Evolutionary conservation across 1,140 invertebrate species (phyloP), one percentile per base, ranked within the genome.

Genomic region (Drosophila nikananu): DNA sequence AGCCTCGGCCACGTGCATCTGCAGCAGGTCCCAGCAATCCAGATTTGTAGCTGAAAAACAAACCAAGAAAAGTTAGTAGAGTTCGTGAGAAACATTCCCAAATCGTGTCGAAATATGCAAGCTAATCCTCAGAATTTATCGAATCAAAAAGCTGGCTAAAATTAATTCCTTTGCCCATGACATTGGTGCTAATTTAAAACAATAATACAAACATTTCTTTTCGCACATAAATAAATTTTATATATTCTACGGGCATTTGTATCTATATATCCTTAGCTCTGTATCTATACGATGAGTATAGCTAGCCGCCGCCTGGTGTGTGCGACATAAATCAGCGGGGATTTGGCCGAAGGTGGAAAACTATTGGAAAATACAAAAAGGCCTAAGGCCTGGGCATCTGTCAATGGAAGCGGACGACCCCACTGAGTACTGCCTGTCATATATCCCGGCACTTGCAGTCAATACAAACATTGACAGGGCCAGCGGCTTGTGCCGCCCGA

Each of bases 11-110:
- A 83, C 81, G 57, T 92, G 90, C 48, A 93, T 92, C 68, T 92
- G 91, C 71, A 93, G 52, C 66, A 93, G 81, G 51, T 93, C 92
- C 68, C 80, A 91, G 91, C 91, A 92, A 77, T 91, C 91, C 62
- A 92, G 70, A 79, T 92, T 93, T 42, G 74, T 57, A 52, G 92
- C 92, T 93, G 74, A 60, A 46, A 46, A 39, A 55, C 21, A 48
- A 70, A 76, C 25, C 15, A 51, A 44, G 2, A 37, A 15, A 67
- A 35, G 35, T 52, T 41, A n/a, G 21, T 13, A 39, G 10, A 59
- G 9, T 32, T 12, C 30, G 7, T 23, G 30, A n/a, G n/a, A 27
- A 10, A 39, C 25, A 37, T 61, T 63, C 21, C 10, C 17, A 25
- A 27, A 51, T 10, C 48, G 2, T 30, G 17, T 51, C 17, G 42